These are phyloP conservation scores for Chrysocyon brachyurus DNA, from an alignment of 2,797 vertebrate species.

Conservation along the genomic window DNA sequence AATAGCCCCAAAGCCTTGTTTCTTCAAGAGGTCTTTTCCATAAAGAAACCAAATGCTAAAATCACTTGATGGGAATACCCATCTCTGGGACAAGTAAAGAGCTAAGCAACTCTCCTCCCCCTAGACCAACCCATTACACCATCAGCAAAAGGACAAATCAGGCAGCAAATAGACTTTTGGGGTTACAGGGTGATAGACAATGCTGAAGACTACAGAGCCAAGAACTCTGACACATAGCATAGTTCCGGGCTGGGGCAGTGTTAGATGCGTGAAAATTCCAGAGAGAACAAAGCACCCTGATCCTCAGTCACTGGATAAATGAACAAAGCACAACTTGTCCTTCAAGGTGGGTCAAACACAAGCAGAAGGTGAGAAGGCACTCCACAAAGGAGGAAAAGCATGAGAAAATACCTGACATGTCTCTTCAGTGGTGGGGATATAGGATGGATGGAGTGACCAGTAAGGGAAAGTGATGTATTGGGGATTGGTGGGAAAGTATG, in stretches of 20 bases:
- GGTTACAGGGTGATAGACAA: not conserved
- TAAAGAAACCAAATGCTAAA: constrained; percentile 12
- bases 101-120: not conserved
- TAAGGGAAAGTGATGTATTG: not conserved
- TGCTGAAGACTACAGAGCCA: not conserved
- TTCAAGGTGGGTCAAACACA: not conserved
- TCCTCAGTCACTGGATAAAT: not conserved
- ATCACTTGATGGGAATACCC: not conserved
- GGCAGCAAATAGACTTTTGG: not conserved
- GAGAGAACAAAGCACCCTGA: not conserved
- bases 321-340: not conserved
- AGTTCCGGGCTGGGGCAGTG: not conserved
- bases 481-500: not conserved
- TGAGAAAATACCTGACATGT: not conserved
- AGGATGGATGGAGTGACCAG: not conserved
- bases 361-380: not conserved
- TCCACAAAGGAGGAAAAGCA: not conserved
- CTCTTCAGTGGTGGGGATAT: not conserved
- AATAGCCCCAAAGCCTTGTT: not conserved
- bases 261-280: not conserved
- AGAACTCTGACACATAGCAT: not conserved
- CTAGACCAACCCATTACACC: not conserved
- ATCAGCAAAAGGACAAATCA: not conserved
- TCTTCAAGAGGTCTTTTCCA: not conserved
- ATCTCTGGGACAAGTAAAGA: not conserved